phyloP scores from a whole-genome alignment of 2,888 invertebrate species.

The Encarsia formosa region DNA sequence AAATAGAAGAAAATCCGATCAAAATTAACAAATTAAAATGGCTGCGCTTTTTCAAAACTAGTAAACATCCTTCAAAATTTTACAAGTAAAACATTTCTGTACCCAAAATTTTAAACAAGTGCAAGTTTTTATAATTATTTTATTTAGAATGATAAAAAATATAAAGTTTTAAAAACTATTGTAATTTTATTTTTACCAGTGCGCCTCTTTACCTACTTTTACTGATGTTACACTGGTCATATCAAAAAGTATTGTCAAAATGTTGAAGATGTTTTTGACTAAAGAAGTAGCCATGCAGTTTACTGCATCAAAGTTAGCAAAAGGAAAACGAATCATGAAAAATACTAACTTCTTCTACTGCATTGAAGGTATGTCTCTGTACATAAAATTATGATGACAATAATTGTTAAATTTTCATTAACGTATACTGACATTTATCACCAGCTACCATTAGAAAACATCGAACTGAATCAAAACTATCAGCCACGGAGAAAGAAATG shows the following conservation, averaged over 20 bases:
- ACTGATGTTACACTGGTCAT: constrained; percentile 29
- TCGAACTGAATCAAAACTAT: neutral
- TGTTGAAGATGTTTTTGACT: constrained; percentile 31
- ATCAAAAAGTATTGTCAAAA: constrained; percentile 31
- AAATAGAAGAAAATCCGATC: too few relatives aligned
- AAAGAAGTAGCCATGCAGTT: constrained; percentile 30
- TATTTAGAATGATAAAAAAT: too few relatives aligned
- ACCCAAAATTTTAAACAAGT: too few relatives aligned
- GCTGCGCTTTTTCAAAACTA: too few relatives aligned
- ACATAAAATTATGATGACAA: neutral
- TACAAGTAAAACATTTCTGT: too few relatives aligned
- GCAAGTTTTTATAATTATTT: too few relatives aligned
- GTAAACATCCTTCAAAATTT: too few relatives aligned
- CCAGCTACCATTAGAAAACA: constrained; percentile 7
- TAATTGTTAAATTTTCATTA: neutral
- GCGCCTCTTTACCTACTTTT: too few relatives aligned
- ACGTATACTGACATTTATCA: neutral
- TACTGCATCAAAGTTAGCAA: constrained; percentile 30
- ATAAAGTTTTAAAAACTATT: too few relatives aligned
- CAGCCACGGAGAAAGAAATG: constrained; percentile 9
- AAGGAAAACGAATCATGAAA: constrained; percentile 29
- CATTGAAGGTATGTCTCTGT: constrained; percentile 28
- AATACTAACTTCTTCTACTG: constrained; percentile 28
- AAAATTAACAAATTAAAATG: too few relatives aligned
- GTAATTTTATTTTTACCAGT: too few relatives aligned